These are phyloP conservation scores for Nycticorax nycticorax DNA, from an alignment of 2,113 vertebrate species.

Conservation along the genomic window DNA sequence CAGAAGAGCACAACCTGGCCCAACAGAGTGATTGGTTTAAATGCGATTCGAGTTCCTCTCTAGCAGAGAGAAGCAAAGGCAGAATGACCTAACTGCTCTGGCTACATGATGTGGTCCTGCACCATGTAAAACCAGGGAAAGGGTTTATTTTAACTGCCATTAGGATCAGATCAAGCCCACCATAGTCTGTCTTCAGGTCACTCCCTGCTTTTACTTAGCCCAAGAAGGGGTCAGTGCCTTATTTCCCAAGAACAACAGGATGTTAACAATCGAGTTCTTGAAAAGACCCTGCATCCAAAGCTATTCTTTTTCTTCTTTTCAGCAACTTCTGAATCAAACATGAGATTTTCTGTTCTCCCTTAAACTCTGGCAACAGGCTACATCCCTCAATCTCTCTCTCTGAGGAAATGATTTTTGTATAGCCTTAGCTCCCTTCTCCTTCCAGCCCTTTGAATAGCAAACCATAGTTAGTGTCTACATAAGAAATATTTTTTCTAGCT, in stretches of 20 bases:
- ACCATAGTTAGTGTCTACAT: neutral
- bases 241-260: neutral
- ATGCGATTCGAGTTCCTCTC: neutral
- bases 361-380: neutral
- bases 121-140: neutral
- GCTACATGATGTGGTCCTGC: neutral
- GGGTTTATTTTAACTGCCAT: neutral
- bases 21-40: neutral
- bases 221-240: neutral
- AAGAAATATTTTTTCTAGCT: neutral
- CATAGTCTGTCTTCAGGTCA: neutral
- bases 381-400: neutral
- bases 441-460: conserved; percentile 14
- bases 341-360: neutral
- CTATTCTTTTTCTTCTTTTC: neutral
- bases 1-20: neutral
- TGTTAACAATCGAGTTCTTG: neutral
- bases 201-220: neutral
- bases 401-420: conserved; percentile 9
- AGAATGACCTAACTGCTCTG: neutral
- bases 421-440: neutral
- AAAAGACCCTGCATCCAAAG: neutral
- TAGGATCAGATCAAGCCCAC: neutral
- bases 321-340: neutral
- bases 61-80: neutral